Base-by-base conservation (phyloP, 2,888 invertebrate genomes). In the Tryphoninae sp. region DNA sequence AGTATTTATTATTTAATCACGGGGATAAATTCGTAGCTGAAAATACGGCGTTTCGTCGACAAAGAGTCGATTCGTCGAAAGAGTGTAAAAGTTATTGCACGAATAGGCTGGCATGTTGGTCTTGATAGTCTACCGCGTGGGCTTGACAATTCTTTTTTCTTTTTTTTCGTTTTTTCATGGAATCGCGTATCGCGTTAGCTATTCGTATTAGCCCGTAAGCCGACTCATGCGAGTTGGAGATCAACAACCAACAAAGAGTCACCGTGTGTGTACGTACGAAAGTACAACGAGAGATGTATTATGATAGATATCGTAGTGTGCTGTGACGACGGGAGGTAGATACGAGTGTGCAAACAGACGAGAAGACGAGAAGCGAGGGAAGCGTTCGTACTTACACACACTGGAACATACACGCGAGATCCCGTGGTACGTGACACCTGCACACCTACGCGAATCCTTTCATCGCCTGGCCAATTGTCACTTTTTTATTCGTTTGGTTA, bases 261-360 rank as follows among this genome's bases (percentile, higher is more conserved):
- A 33, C 11, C 40, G 51, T 67, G 65, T 45, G 49, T 71, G 42
- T 58, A 19, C 40, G 33, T 33, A 16, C 33, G 62, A 26, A 45
- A 51, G 13, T 13, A 67, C 23, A 49, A 45, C 68, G 45, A 75
- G 58, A 69, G 53, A 55, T 53, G 65, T 80, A 61, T 72, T 80
- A 53, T 76, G 67, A 76, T 67, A 53, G 53, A 72, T 49, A 58
- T 49, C 33, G 53, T 68, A 33, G 71, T 61, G 71, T 45, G 53
- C 53, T 69, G 61, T 68, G 59, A 33, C 59, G 65, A 65, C 59
- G 67, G 72, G 76, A 69, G 75, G 75, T 65, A 71, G 80, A 67
- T 80, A 76, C 72, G 76, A 76, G 67, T 80, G 80, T 80, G 80
- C 76, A 80, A 80, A 80, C 80, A 80, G 16, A 51, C 33, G 51